phyloP scores from a whole-genome alignment of 2,113 vertebrate species.

The Gobius niger region DNA sequence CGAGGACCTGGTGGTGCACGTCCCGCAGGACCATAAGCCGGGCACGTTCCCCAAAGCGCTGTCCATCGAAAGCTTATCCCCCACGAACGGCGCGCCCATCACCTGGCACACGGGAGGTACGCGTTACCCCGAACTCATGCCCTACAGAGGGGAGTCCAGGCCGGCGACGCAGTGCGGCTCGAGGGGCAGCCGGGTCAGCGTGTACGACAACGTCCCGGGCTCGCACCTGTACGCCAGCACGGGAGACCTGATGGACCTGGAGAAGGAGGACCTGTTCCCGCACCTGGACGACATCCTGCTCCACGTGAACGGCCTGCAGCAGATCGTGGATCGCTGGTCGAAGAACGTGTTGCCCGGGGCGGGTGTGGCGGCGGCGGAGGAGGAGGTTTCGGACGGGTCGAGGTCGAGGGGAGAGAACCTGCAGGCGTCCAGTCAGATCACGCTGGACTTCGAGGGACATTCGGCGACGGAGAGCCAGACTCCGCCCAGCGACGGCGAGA shows the following conservation, averaged over 20 bases:
- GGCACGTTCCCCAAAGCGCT: conserved; percentile 97
- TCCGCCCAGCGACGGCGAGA: conserved; percentile 84
- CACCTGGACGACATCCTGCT: conserved; percentile 91
- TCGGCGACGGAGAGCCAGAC: conserved; percentile 86
- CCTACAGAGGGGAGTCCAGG: conserved; percentile 71
- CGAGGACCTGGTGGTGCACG: conserved; percentile 89
- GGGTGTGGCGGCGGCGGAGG: conserved; percentile 4
- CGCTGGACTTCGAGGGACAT: conserved; percentile 89
- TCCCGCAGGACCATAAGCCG: conserved; percentile 97
- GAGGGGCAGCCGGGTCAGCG: conserved; percentile 84
- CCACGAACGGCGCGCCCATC: conserved; percentile 77
- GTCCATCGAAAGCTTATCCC: conserved; percentile 93
- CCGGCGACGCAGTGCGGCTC: conserved; percentile 81
- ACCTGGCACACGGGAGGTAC: conserved; percentile 84
- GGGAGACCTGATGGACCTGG: conserved; percentile 91
- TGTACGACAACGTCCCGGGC: conserved; percentile 90
- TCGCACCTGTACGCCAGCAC: conserved; percentile 95
- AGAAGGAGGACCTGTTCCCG: conserved; percentile 89
- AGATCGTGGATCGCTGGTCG: conserved; percentile 92
- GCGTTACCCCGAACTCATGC: conserved; percentile 72
- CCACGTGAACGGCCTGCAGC: conserved; percentile 89
- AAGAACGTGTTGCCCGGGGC: conserved; percentile 81
- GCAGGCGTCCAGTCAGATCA: conserved; percentile 81
- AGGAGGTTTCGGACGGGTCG: conserved; percentile 61
- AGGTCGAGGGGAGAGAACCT: conserved; percentile 55